These are phyloP conservation scores for Sinosuthora webbiana DNA, from an alignment of 2,113 vertebrate species.

Conservation along the genomic window DNA sequence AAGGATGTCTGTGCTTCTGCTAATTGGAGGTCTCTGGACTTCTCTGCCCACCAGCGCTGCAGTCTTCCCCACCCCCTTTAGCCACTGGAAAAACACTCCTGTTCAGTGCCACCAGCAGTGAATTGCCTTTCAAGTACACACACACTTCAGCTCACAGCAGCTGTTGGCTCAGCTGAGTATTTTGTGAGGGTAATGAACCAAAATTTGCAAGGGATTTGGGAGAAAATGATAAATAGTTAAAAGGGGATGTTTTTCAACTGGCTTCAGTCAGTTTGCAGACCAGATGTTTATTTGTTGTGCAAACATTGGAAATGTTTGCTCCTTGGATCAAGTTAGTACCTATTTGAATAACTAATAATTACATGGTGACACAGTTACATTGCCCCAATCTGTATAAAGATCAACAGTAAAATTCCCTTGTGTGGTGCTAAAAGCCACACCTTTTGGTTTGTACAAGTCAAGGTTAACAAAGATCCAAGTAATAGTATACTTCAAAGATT, in stretches of 20 bases:
- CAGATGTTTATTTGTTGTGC: background rate
- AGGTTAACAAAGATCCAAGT: background rate
- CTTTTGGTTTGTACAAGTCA: background rate
- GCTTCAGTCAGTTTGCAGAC: background rate
- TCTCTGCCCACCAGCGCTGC: background rate
- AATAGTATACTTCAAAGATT: background rate
- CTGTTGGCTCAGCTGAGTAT: background rate
- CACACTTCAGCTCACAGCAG: background rate
- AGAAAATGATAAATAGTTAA: background rate
- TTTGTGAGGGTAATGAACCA: background rate
- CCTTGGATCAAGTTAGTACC: background rate
- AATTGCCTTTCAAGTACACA: background rate
- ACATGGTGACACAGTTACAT: background rate
- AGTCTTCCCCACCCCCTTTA: background rate
- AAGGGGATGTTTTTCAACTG: background rate
- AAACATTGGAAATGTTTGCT: background rate
- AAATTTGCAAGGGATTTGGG: background rate
- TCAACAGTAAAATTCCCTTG: background rate
- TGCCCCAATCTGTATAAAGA: background rate
- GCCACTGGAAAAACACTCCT: background rate
- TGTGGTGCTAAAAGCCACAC: background rate
- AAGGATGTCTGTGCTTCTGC: background rate
- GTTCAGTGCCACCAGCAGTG: background rate
- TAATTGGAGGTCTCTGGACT: background rate
- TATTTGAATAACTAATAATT: slow-evolving; percentile 12